These are phyloP conservation scores for Limnephilus auricula DNA, from an alignment of 2,888 invertebrate genomes.

Conservation along the genomic window DNA sequence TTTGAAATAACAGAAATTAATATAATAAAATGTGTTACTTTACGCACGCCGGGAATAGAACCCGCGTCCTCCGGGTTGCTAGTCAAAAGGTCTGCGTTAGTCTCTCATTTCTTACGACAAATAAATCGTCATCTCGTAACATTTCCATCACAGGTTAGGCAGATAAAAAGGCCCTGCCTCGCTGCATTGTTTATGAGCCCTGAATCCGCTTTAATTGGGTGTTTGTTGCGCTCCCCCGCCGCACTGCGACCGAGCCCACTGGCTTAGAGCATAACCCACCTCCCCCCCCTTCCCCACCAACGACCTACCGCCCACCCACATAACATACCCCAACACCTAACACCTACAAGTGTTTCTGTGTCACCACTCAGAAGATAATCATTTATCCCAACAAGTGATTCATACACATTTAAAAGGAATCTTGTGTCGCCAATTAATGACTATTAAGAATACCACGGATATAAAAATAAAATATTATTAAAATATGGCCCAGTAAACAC, in stretches of 20 bases:
- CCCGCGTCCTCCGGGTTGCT: too few species aligned
- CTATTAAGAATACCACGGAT: too few species aligned
- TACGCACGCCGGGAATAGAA: too few species aligned
- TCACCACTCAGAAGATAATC: not conserved
- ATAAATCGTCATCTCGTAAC: not conserved
- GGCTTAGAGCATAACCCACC: not conserved
- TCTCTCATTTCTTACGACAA: not conserved
- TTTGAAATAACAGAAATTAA: too few species aligned
- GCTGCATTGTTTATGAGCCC: slow-evolving; percentile 39
- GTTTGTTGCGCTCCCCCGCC: not conserved
- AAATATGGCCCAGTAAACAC: too few species aligned
- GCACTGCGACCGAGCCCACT: slow-evolving; percentile 27
- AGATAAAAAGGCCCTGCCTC: slow-evolving; percentile 14
- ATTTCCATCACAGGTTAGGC: not conserved
- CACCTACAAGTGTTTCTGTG: not conserved
- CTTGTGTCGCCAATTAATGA: not conserved
- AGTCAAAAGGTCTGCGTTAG: too few species aligned
- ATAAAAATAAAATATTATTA: too few species aligned
- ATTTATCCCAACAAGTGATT: not conserved
- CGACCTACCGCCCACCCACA: not conserved
- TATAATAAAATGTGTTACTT: too few species aligned
- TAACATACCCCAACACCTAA: not conserved
- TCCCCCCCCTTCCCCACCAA: too few species aligned
- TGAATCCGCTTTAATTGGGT: slow-evolving; percentile 39
- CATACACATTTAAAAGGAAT: not conserved